phyloP scores from a whole-genome alignment of 2,113 vertebrate species.

The Tragelaphus scriptus region DNA sequence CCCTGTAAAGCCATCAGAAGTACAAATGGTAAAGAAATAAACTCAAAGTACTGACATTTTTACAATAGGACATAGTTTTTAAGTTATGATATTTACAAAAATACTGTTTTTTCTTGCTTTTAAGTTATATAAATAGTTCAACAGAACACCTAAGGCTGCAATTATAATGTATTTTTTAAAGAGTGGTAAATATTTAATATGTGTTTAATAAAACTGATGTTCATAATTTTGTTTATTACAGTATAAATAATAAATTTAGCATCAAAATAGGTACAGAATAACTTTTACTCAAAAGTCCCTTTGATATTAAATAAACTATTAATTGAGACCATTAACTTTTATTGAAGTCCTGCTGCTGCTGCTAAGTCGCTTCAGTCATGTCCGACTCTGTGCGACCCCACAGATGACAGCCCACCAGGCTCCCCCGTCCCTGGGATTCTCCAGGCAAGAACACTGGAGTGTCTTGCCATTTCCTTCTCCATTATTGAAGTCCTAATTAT shows the following conservation, averaged over 20 bases:
- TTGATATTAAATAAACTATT: not conserved
- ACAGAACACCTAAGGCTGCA: not conserved
- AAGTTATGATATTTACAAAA: not conserved
- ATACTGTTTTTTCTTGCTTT: not conserved
- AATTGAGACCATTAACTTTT: not conserved
- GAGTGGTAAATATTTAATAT: not conserved
- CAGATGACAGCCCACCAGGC: too few relatives aligned
- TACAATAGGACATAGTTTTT: not conserved
- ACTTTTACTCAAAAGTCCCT: not conserved
- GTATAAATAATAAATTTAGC: not conserved
- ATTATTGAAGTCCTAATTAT: not conserved
- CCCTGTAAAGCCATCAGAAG: not conserved
- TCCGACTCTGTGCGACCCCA: too few relatives aligned
- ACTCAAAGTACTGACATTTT: not conserved
- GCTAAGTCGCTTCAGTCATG: too few relatives aligned
- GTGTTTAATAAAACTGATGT: not conserved
- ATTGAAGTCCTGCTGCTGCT: not conserved
- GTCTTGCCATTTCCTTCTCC: too few relatives aligned
- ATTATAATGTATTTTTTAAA: not conserved
- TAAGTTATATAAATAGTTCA: not conserved
- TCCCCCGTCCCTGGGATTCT: too few relatives aligned
- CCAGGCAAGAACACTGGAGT: too few relatives aligned
- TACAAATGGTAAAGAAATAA: not conserved
- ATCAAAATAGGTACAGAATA: not conserved
- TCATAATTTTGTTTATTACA: not conserved